phyloP scores from a whole-genome alignment of 2,888 invertebrate species.

The Trachelus iudaicus region DNA sequence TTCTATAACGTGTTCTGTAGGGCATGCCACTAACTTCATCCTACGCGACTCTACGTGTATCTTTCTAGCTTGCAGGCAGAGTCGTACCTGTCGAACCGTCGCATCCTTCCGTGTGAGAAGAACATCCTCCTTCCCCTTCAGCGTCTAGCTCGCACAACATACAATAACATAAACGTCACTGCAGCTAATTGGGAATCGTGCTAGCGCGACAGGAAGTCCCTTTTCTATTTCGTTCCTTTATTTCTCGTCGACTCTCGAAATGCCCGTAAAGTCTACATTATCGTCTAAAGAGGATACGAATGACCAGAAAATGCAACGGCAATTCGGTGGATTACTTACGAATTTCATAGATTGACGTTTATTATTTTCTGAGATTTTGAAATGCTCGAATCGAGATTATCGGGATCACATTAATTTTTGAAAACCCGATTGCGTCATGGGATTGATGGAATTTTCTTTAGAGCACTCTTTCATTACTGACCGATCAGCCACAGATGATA shows the following conservation, averaged over 20 bases:
- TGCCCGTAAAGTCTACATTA: background rate
- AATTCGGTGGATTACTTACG: background rate
- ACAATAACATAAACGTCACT: slow-evolving; percentile 62
- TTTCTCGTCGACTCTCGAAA: background rate
- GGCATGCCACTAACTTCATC: slow-evolving; percentile 52
- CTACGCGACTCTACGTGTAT: slow-evolving; percentile 54
- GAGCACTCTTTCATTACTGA: background rate
- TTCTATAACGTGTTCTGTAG: slow-evolving; percentile 30
- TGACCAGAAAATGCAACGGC: background rate
- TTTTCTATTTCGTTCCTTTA: background rate
- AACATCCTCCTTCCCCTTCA: slow-evolving; percentile 83
- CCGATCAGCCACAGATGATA: background rate
- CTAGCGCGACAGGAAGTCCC: background rate
- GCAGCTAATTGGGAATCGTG: slow-evolving; percentile 26
- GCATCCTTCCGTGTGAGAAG: slow-evolving; percentile 93
- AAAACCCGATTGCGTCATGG: background rate
- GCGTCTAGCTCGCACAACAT: slow-evolving; percentile 76
- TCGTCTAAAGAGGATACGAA: background rate
- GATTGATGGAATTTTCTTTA: background rate
- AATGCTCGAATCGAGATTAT: background rate
- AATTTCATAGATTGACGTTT: background rate
- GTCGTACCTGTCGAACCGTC: slow-evolving; percentile 88
- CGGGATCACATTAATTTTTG: background rate
- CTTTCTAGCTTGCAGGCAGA: slow-evolving; percentile 57
- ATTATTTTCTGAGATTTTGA: background rate